Evolutionary conservation across 2,888 invertebrate species (phyloP).

Genomic region (Protodeltote pygarga): DNA sequence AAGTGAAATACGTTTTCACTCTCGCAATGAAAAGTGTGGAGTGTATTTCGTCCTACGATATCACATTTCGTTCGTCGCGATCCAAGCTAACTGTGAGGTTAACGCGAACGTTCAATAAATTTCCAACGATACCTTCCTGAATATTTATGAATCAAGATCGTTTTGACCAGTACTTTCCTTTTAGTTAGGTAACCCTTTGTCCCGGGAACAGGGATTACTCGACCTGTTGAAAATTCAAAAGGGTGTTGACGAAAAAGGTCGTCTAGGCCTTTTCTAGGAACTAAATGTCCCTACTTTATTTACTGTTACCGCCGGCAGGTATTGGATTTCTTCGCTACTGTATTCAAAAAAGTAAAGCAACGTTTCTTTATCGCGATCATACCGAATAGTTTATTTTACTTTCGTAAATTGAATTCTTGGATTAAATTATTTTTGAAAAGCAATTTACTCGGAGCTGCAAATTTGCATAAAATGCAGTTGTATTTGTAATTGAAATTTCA

Average conservation of each 20-base stretch:
- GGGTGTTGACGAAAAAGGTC: slow-evolving; percentile 7
- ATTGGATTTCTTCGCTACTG: background rate
- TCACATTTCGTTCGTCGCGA: background rate
- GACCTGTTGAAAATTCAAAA: slow-evolving; percentile 37
- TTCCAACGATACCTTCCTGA: slow-evolving; percentile 13
- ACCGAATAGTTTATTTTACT: background rate
- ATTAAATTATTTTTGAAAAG: background rate
- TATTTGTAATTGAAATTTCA: too few relatives aligned
- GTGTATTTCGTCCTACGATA: too few relatives aligned
- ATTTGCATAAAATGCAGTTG: slow-evolving; percentile 1
- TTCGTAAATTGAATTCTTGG: background rate
- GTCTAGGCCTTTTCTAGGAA: slow-evolving; percentile 5
- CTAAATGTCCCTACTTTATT: background rate
- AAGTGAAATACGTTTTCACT: too few relatives aligned
- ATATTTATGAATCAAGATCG: slow-evolving; percentile 19
- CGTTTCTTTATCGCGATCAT: too few relatives aligned
- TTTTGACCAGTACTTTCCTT: slow-evolving; percentile 2
- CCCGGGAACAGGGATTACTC: background rate
- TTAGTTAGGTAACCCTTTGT: background rate
- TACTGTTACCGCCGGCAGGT: background rate
- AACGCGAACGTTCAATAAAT: slow-evolving; percentile 7
- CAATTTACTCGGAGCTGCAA: background rate
- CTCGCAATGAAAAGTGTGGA: too few relatives aligned
- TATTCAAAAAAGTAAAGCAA: too few relatives aligned
- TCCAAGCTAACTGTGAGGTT: too few relatives aligned